A percentile compares a stretch with the other conserved stretches of the same genome.
phyloP scores from a whole-genome alignment of 2,113 vertebrate species.

The Agapornis roseicollis region DNA sequence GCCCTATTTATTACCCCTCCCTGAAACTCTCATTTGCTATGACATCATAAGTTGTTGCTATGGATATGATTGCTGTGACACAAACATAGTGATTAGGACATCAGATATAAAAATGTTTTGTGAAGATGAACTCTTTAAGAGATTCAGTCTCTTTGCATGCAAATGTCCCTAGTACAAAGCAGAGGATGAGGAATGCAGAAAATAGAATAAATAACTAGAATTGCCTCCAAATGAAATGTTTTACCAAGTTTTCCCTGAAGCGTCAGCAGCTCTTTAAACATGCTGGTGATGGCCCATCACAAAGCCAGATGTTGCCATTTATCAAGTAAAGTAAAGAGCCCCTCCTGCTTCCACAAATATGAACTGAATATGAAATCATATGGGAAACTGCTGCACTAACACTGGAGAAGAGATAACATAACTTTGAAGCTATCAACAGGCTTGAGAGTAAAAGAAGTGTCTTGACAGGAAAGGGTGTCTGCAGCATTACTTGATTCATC shows the following conservation, averaged over 20 bases:
- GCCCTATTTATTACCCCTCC: not conserved
- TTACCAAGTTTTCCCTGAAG: conserved; percentile 62
- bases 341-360: conserved; percentile 65
- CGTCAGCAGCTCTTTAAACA: conserved; percentile 56
- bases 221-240: conserved; percentile 55
- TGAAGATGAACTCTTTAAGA: conserved; percentile 22
- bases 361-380: conserved; percentile 64
- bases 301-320: conserved; percentile 68
- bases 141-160: conserved; percentile 26
- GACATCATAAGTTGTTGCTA: conserved; percentile 30
- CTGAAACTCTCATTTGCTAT: not conserved
- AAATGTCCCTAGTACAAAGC: conserved; percentile 22
- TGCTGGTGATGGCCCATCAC: conserved; percentile 62
- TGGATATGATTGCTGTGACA: not conserved
- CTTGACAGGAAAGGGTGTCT: not conserved
- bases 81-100: not conserved
- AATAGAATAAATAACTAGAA: conserved; percentile 64
- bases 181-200: not conserved
- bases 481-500: conserved; percentile 7
- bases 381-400: conserved; percentile 30
- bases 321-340: conserved; percentile 63
- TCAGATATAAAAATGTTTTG: not conserved
- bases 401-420: conserved; percentile 25
- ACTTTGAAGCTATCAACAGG: not conserved
- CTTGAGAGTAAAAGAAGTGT: conserved; percentile 29